A percentile compares a stretch with the other conserved stretches of the same genome.
Conservation (phyloP, 2,113 vertebrate species). For the Centropus bengalensis region DNA sequence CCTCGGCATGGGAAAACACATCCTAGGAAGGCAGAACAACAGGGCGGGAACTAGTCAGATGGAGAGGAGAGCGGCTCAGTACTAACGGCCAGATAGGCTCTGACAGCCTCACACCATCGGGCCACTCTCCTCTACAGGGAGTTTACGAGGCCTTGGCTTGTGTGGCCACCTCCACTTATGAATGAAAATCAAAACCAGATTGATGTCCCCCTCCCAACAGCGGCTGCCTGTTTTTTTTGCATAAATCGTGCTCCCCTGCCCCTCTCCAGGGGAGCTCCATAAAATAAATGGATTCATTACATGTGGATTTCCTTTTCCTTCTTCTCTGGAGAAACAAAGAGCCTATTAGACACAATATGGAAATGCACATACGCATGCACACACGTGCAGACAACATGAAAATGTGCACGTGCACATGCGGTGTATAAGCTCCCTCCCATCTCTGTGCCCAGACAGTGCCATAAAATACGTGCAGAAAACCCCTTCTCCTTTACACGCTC, state of each 20-base stretch:
- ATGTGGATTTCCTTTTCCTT: slow-evolving; percentile 75
- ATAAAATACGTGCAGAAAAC: slow-evolving; percentile 28
- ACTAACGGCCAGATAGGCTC: slow-evolving; percentile 57
- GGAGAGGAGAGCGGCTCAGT: neutral
- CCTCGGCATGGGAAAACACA: neutral
- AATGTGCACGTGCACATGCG: slow-evolving; percentile 42
- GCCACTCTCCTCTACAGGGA: slow-evolving; percentile 64
- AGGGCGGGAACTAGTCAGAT: neutral
- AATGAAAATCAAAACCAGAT: slow-evolving; percentile 75
- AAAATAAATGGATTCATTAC: slow-evolving; percentile 78
- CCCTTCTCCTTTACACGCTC: neutral
- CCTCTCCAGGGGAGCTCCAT: slow-evolving; percentile 71
- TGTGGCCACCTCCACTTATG: slow-evolving; percentile 69
- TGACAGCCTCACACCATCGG: slow-evolving; percentile 69
- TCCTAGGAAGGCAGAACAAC: slow-evolving; percentile 15
- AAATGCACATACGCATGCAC: slow-evolving; percentile 55
- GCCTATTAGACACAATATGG: slow-evolving; percentile 70
- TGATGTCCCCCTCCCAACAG: slow-evolving; percentile 56
- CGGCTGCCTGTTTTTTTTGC: slow-evolving; percentile 61
- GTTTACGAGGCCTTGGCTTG: slow-evolving; percentile 65
- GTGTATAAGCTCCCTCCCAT: neutral
- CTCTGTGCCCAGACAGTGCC: neutral
- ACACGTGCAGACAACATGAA: slow-evolving; percentile 44
- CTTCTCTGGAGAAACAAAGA: slow-evolving; percentile 75
- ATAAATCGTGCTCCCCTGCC: slow-evolving; percentile 65